Percentiles rank a stretch among this genome's conserved stretches.
These are phyloP conservation scores for Chunga burmeisteri DNA, from an alignment of 2,113 vertebrate genomes.

Conservation along the genomic window DNA sequence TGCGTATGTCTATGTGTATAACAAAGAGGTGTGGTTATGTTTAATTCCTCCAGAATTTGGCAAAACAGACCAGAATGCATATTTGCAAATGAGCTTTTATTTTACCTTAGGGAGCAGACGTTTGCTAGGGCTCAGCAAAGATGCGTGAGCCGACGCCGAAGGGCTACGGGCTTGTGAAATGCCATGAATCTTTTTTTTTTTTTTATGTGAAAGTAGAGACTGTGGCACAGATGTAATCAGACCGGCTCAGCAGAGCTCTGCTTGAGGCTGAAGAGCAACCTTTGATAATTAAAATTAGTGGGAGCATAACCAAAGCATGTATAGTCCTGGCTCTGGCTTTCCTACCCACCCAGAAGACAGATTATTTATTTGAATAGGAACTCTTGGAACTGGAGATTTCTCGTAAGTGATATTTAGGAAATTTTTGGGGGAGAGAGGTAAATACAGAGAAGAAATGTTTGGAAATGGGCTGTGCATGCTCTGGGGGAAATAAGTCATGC, in stretches of 20 bases:
- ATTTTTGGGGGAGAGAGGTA: background rate
- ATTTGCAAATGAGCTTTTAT: background rate
- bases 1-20: too few species aligned
- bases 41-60: background rate
- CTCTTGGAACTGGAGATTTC: background rate
- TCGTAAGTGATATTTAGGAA: background rate
- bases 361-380: constrained; percentile 29
- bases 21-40: background rate
- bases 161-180: background rate
- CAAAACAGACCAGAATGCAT: background rate
- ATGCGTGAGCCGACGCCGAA: background rate
- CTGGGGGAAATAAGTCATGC: rapidly evolving
- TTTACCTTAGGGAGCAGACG: background rate
- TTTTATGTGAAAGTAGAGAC: background rate
- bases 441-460: background rate
- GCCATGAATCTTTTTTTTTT: too few species aligned
- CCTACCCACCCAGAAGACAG: background rate
- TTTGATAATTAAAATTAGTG: background rate
- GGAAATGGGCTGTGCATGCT: background rate
- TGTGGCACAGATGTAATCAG: background rate
- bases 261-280: background rate
- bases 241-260: background rate
- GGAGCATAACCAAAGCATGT: background rate
- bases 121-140: background rate
- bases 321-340: background rate